Evolutionary conservation across 2,888 invertebrate species (phyloP), one percentile per base, ranked within the genome.

Genomic region (Dugesia japonica): DNA sequence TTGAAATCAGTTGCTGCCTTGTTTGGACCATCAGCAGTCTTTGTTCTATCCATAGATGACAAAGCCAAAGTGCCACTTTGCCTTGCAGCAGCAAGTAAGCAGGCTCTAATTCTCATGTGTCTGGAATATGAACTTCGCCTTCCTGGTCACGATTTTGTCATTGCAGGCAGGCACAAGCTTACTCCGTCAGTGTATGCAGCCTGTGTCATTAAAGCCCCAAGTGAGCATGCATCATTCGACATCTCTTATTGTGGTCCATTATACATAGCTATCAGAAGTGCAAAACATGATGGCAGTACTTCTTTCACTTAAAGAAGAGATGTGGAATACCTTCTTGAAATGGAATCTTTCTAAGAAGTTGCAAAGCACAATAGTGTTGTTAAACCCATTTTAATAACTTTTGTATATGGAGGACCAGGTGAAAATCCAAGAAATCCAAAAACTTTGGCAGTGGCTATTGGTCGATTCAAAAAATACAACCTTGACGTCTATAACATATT

Each of bases 81-180:
- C 23, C 71, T 84, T 26, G 80, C 83, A 28, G 83, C 84, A 28
- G 85, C 83, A 75, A 82, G 83, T 75, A 82, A 81, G 72, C 84
- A 85, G 80, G 81, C 81, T 1, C 82, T 82, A 4, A 77, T 81
- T 23, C n/a, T n/a, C 81, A 78, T 76, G 79, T 71, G 73, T 72
- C 15, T 79, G 42, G 73, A 79, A 13, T 80, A 78, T 28, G 75
- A 74, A 13, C 74, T 80, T n/a, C 1, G 38, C n/a, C 56, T 56
- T 56, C n/a, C 56, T 56, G 56, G 23, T 56, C n/a, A 56, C 17
- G 56, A 56, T 56, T 28, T 31, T 79, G 81, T 81, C 0, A 79
- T 82, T 13, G 82, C 82, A 17, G 79, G 78, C 31, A 42, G 79
- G 4, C 83, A 82, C 77, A 81, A 81, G 76, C 77, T 83, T 0